These are phyloP conservation scores for Colinus virginianus DNA, from an alignment of 2,113 vertebrate genomes.

Conservation along the genomic window DNA sequence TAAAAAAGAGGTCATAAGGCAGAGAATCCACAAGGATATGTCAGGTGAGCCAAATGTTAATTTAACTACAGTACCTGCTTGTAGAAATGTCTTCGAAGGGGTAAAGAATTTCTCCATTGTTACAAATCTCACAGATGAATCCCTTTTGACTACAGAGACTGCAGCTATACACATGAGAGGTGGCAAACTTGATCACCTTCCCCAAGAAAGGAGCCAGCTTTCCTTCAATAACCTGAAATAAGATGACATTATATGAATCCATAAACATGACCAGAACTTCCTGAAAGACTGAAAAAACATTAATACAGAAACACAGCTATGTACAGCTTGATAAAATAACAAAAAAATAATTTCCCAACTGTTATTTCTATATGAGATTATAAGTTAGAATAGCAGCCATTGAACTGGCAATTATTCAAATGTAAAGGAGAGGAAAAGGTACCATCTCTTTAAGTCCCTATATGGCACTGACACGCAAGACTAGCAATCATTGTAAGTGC, in stretches of 20 bases:
- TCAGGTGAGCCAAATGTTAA: background rate
- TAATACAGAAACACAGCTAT: conserved; percentile 24
- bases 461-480: background rate
- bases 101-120: conserved; percentile 94
- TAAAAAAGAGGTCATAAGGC: background rate
- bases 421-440: background rate
- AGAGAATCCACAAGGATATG: background rate
- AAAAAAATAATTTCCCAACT: background rate
- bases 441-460: background rate
- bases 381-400: background rate
- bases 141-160: conserved; percentile 97
- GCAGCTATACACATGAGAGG: conserved; percentile 95
- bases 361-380: background rate
- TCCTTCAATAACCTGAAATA: conserved; percentile 93
- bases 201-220: conserved; percentile 95
- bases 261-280: background rate
- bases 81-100: conserved; percentile 96
- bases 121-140: conserved; percentile 98
- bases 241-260: background rate
- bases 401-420: background rate
- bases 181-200: conserved; percentile 98
- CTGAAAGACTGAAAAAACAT: conserved; percentile 24
- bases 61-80: conserved; percentile 84
- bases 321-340: background rate
- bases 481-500: background rate